A percentile compares a stretch with the other conserved stretches of the same genome.
Conservation (phyloP, 2,113 vertebrate genomes). For the Rousettus leschenaultii region DNA sequence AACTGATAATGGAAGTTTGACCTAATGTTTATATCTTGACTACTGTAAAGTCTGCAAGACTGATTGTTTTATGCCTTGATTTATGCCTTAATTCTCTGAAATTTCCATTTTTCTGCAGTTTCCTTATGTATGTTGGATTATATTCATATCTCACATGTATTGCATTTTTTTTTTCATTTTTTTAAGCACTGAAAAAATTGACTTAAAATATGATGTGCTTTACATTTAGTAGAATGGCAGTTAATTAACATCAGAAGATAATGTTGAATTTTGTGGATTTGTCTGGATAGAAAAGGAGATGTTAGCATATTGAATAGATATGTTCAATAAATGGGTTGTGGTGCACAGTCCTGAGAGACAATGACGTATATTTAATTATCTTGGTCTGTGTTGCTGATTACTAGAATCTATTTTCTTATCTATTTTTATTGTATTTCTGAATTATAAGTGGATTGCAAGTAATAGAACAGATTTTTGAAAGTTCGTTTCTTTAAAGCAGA, state of each 20-base stretch:
- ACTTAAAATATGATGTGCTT: neutral
- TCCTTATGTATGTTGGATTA: neutral
- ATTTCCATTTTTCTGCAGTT: neutral
- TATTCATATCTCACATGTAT: neutral
- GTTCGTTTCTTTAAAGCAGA: constrained; percentile 3
- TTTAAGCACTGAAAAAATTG: constrained; percentile 20
- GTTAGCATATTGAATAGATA: neutral
- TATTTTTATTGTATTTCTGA: constrained; percentile 13
- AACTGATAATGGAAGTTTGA: neutral
- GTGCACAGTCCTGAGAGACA: neutral
- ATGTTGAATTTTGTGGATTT: constrained; percentile 24
- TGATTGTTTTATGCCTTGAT: neutral
- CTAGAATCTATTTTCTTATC: neutral
- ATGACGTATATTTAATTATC: constrained; percentile 2
- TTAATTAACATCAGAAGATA: neutral
- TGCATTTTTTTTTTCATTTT: neutral
- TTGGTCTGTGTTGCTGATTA: neutral
- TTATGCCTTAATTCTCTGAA: constrained; percentile 10
- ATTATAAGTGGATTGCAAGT: neutral
- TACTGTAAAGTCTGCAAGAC: neutral
- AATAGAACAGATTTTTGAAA: neutral
- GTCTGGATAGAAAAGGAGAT: neutral
- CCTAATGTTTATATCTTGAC: neutral
- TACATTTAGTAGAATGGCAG: neutral
- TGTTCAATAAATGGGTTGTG: neutral